Evolutionary conservation across 2,797 vertebrate species (phyloP).

Genomic region (Tympanoctomys barrerae): DNA sequence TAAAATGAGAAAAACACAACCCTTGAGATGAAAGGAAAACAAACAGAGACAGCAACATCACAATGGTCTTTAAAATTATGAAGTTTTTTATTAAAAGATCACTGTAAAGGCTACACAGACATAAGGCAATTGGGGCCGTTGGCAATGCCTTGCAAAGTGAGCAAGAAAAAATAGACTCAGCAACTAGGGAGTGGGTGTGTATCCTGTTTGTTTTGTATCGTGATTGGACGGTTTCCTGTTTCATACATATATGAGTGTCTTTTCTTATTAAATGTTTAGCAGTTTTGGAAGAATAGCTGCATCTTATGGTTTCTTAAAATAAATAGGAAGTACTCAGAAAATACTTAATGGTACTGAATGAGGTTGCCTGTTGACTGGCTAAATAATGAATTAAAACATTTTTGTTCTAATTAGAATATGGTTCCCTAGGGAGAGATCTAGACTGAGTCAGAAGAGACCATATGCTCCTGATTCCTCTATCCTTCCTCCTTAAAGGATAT

Average conservation of each 20-base stretch:
- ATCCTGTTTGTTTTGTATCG: background rate
- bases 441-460: slow-evolving; percentile 60
- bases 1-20: background rate
- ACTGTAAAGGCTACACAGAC: slow-evolving; percentile 29
- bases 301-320: slow-evolving; percentile 57
- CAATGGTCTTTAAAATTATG: slow-evolving; percentile 29
- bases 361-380: slow-evolving; percentile 56
- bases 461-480: slow-evolving; percentile 29
- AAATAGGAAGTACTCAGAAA: slow-evolving; percentile 63
- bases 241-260: slow-evolving; percentile 9
- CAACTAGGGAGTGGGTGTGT: background rate
- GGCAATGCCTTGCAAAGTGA: slow-evolving; percentile 58
- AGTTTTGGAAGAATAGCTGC: slow-evolving; percentile 55
- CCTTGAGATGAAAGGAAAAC: slow-evolving; percentile 30
- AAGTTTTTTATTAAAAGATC: slow-evolving; percentile 42
- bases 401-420: slow-evolving; percentile 62
- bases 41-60: background rate
- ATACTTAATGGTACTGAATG: slow-evolving; percentile 56
- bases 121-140: background rate
- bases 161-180: slow-evolving; percentile 34
- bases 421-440: slow-evolving; percentile 51
- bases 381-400: slow-evolving; percentile 58
- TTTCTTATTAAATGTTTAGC: slow-evolving; percentile 35
- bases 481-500: slow-evolving; percentile 47
- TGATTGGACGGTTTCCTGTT: background rate